A percentile compares a stretch with the other conserved stretches of the same genome.
These are phyloP conservation scores for Pteropus alecto DNA, from an alignment of 2,113 vertebrate species.

Conservation along the genomic window DNA sequence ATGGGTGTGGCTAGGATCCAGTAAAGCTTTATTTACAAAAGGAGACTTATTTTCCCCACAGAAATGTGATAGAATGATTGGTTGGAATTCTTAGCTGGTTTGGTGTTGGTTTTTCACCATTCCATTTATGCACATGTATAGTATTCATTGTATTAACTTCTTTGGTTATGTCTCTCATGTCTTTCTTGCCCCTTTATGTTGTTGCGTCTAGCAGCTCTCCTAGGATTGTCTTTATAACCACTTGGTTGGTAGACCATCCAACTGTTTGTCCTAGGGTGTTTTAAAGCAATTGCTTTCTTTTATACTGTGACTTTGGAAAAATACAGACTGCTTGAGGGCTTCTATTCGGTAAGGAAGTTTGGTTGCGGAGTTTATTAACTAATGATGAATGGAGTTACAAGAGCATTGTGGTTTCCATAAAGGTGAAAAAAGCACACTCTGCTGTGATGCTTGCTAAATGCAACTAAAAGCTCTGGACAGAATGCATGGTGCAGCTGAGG, in stretches of 20 bases:
- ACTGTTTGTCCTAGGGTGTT: neutral
- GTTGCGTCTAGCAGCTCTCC: neutral
- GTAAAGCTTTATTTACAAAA: slow-evolving; percentile 33
- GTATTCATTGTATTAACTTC: neutral
- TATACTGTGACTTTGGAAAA: neutral
- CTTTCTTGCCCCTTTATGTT: neutral
- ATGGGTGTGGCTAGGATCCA: neutral
- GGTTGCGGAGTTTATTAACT: neutral
- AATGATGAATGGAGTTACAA: neutral
- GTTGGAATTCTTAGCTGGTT: neutral
- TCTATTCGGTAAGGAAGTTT: neutral
- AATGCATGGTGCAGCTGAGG: neutral
- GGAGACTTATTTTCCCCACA: neutral
- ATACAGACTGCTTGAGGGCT: neutral
- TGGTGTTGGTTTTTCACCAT: neutral
- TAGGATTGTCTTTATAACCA: neutral
- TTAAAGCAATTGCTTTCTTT: neutral
- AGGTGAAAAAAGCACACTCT: neutral
- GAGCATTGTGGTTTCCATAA: neutral
- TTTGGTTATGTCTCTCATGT: neutral
- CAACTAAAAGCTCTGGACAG: neutral
- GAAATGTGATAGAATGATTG: slow-evolving; percentile 6
- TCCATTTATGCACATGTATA: neutral
- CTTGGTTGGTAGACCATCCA: neutral
- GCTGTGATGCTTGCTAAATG: neutral